These are phyloP conservation scores for Aphrocallistes beatrix DNA, from an alignment of 37 sponge, comb jelly and placozoan genomes.

Conservation along the genomic window DNA sequence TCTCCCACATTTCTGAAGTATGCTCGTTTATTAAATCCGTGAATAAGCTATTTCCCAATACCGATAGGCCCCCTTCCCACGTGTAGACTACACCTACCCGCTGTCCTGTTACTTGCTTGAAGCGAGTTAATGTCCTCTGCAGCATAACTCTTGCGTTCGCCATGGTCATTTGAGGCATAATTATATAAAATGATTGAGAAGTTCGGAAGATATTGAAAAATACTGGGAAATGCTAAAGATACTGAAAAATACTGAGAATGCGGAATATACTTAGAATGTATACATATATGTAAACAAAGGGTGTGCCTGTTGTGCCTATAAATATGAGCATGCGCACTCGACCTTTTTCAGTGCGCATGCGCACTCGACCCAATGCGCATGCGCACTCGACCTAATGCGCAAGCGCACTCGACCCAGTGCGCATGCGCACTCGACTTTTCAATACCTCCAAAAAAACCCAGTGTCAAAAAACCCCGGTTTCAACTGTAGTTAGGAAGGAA, in stretches of 20 bases:
- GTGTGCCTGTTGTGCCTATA: neutral
- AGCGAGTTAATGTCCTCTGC: neutral
- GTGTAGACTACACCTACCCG: neutral
- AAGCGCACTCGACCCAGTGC: neutral
- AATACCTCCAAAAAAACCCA: too few species aligned
- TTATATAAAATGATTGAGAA: neutral
- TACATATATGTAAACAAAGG: too few species aligned
- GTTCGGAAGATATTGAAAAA: too few species aligned
- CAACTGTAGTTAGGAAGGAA: too few species aligned
- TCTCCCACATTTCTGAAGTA: neutral
- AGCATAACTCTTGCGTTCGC: neutral
- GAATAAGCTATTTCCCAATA: neutral
- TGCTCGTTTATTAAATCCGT: neutral
- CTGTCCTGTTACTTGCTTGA: neutral
- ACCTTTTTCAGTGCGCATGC: too few species aligned
- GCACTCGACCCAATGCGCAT: neutral
- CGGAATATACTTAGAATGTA: too few species aligned
- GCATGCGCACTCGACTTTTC: conserved; percentile 19
- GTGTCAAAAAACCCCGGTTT: too few species aligned
- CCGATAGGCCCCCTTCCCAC: neutral
- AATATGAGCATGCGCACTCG: neutral
- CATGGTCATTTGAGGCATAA: neutral
- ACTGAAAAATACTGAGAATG: too few species aligned
- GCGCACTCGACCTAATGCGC: neutral
- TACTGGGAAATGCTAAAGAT: too few species aligned